Evolutionary conservation across 1,140 invertebrate genomes (phyloP), one percentile per base, ranked within the genome.

Genomic region (Drosophila nigromelanica): DNA sequence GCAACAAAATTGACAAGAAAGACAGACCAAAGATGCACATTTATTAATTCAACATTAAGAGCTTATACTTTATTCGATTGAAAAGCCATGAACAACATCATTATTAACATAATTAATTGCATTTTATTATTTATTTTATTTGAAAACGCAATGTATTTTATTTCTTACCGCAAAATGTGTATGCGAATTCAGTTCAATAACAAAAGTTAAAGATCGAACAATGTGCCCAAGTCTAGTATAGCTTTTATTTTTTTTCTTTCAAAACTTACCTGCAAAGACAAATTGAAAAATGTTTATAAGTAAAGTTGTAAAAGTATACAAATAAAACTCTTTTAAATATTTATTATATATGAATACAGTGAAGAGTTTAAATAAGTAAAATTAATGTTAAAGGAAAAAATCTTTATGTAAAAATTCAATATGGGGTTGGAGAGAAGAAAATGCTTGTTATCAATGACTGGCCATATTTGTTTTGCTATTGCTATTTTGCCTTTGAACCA

Each of bases 241-340:
- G 10, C 10, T 18, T 24, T 27, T 3, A 27, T 27, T 11, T 21
- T 4, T n/a, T 5, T 27, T 11, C n/a, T 4, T n/a, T 5, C 2
- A 24, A 24, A 56, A 59, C 5, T 58, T 58, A 67, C 63, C 63
- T 67, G 63, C 5, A 67, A 67, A 21, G 18, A 67, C 21, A 67
- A 10, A 59, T 6, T 14, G 8, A 33, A 14, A 18, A 11, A 18
- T 8, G 12, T 14, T 60, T 12, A 40, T 40, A 40, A 40, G 37
- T 14, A 5, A 14, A 40, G 8, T 35, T 35, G 7, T 10, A 10
- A 8, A 8, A 8, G 8, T 10, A 35, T 35, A 35, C 2, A 35
- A 35, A 8, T 40, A n/a, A 40, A n/a, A 40, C 3, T n/a, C n/a
- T n/a, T n/a, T n/a, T n/a, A n/a, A n/a, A n/a, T n/a, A 40, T 40